Conservation (phyloP, 2,797 vertebrate genomes). For the Kryptolebias ocellatus region DNA sequence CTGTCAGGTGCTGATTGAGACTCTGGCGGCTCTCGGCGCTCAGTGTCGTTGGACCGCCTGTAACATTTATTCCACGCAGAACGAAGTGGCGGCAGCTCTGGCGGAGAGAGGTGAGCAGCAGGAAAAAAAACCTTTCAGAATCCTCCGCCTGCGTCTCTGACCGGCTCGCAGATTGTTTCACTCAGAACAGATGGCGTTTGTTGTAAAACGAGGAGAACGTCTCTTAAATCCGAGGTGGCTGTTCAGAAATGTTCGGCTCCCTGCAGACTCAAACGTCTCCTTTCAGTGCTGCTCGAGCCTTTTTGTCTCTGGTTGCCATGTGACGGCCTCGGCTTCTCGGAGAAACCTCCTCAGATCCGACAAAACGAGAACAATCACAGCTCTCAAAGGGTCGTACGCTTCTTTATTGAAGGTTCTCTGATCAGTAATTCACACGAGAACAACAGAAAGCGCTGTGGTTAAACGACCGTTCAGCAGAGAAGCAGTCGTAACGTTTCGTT, state of each 20-base stretch:
- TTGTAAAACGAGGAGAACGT: not conserved
- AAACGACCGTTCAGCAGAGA: not conserved
- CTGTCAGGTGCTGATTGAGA: conserved; percentile 83
- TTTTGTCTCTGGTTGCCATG: conserved; percentile 65
- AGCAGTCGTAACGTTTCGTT: too few relatives aligned
- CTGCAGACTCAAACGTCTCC: conserved; percentile 29
- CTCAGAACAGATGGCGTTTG: not conserved
- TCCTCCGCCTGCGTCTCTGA: too few relatives aligned
- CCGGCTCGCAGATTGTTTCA: not conserved
- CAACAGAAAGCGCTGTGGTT: too few relatives aligned
- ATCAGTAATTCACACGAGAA: conserved; percentile 9
- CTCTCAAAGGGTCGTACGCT: conserved; percentile 1
- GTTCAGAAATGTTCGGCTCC: conserved; percentile 43
- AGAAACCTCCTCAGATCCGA: conserved; percentile 36
- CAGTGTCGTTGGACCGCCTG: conserved; percentile 97
- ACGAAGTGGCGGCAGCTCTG: conserved; percentile 92
- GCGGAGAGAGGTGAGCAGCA: conserved; percentile 87
- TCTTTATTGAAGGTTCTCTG: conserved; percentile 1
- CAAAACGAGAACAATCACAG: conserved; percentile 9
- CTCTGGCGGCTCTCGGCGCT: conserved; percentile 91
- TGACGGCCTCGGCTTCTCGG: conserved; percentile 29
- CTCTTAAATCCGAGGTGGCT: conserved; percentile 34
- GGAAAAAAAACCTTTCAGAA: not conserved
- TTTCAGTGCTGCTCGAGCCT: conserved; percentile 30
- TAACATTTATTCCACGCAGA: conserved; percentile 96